Evolutionary conservation across 1,140 invertebrate genomes (phyloP).

Genomic region (Trichomalopsis sarcophagae): DNA sequence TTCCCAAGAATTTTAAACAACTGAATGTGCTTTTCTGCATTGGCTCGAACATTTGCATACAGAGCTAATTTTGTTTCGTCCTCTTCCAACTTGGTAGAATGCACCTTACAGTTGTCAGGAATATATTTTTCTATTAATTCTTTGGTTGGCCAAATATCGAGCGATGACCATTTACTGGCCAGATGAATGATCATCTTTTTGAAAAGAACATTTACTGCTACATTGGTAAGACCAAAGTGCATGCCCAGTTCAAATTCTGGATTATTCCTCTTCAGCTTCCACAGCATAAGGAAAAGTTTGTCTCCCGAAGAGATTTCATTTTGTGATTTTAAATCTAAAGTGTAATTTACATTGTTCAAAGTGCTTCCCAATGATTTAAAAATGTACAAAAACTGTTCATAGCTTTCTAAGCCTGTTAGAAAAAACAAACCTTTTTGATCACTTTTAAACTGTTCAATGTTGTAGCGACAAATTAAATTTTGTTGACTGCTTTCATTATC

Average conservation of each 20-base stretch:
- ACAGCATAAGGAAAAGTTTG: constrained; percentile 3
- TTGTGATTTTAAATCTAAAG: background rate
- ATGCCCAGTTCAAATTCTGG: background rate
- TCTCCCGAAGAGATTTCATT: background rate
- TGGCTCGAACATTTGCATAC: background rate
- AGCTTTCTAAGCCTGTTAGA: constrained; percentile 1
- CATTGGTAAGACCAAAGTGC: background rate
- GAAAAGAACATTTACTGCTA: background rate
- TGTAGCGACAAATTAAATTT: background rate
- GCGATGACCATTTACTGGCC: background rate
- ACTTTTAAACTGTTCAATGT: background rate
- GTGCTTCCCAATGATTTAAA: background rate
- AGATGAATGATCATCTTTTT: background rate
- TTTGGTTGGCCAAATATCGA: constrained; percentile 5
- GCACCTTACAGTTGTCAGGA: background rate
- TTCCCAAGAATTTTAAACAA: background rate
- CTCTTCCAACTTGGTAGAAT: background rate
- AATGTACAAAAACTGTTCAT: background rate
- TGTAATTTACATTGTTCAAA: background rate
- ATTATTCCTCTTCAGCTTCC: constrained; percentile 4
- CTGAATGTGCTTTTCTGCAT: background rate
- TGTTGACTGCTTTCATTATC: background rate
- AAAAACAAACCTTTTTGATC: background rate
- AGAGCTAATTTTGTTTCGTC: background rate
- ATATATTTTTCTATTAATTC: background rate